Conservation (phyloP, 2,113 vertebrate species). For the Gallinago paraguaiae region DNA sequence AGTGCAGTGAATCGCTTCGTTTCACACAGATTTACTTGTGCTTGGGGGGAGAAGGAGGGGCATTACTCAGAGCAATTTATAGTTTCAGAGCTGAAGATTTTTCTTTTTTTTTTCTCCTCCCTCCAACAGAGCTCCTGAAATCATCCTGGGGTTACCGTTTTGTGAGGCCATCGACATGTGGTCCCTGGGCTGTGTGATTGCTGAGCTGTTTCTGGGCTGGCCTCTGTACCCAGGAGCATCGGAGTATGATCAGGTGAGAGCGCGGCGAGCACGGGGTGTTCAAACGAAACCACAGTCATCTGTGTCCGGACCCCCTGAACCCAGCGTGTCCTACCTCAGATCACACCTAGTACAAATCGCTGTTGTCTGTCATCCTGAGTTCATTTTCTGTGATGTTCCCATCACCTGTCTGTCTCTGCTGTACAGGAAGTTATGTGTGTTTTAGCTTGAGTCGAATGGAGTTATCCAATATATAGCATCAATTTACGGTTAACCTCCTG, state of each 20-base stretch:
- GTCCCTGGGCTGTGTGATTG: conserved; percentile 97
- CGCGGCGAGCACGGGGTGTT: background rate
- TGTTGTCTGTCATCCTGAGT: background rate
- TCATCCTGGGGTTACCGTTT: conserved; percentile 94
- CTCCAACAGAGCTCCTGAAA: conserved; percentile 89
- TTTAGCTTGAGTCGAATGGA: background rate
- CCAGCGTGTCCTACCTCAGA: accelerated
- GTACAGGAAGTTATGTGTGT: background rate
- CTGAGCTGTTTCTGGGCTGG: conserved; percentile 96
- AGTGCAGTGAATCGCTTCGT: background rate
- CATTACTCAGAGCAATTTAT: background rate
- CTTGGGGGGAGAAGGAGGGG: background rate
- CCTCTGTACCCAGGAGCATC: conserved; percentile 97
- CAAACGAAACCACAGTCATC: accelerated
- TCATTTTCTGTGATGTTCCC: background rate
- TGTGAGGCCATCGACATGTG: conserved; percentile 99
- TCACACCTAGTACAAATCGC: background rate
- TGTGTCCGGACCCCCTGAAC: background rate
- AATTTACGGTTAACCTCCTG: background rate
- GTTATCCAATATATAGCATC: background rate
- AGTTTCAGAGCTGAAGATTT: background rate
- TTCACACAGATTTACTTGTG: background rate
- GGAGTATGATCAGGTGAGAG: conserved; percentile 95
- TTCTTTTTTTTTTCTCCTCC: background rate
- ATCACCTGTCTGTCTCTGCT: background rate